Conservation (phyloP, 2,113 vertebrate genomes). For the Chitala chitala region DNA sequence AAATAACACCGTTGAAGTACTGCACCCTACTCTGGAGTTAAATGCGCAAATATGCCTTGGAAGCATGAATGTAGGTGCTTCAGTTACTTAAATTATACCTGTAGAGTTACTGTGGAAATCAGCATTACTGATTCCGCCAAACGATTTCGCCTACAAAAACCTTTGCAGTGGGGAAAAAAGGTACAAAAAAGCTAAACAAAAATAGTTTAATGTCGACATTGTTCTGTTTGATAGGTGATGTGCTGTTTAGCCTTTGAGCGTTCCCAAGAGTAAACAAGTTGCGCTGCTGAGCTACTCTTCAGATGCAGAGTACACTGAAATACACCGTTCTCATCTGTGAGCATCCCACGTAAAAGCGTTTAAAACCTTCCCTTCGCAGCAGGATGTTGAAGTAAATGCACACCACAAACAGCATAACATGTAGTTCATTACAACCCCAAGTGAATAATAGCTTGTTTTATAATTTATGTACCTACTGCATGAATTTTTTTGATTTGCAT, state of each 20-base stretch:
- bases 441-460: background rate
- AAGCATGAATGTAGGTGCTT: background rate
- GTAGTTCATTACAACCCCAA: background rate
- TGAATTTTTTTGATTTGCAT: background rate
- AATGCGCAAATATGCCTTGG: background rate
- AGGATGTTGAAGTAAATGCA: background rate
- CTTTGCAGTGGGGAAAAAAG: constrained; percentile 4
- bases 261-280: background rate
- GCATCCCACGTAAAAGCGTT: background rate
- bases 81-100: constrained; percentile 23
- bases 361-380: background rate
- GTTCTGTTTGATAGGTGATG: background rate
- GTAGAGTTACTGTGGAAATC: constrained; percentile 37
- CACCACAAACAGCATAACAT: background rate
- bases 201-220: background rate
- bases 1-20: background rate
- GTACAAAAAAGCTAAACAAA: background rate
- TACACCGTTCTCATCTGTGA: background rate
- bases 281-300: background rate
- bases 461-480: background rate
- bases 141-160: constrained; percentile 16
- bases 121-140: constrained; percentile 17
- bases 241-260: background rate
- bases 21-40: background rate
- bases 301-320: background rate